phyloP scores from a whole-genome alignment of 2,113 vertebrate species.

The Prionailurus bengalensis region DNA sequence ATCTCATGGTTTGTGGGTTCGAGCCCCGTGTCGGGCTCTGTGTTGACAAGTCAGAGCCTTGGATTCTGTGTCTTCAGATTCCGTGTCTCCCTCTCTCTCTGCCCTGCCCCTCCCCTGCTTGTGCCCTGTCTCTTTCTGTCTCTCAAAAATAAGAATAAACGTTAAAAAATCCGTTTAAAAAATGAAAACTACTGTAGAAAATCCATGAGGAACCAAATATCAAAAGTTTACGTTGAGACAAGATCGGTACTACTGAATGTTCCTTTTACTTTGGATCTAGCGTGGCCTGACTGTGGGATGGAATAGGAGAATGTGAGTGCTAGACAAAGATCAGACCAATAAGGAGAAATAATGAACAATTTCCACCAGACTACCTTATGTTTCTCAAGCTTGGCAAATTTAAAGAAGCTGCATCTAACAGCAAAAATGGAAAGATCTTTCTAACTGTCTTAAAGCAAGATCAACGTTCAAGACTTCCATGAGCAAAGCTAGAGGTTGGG shows the following conservation, averaged over 20 bases:
- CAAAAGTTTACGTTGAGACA: neutral
- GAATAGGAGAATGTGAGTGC: neutral
- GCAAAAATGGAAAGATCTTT: neutral
- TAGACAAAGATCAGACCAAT: neutral
- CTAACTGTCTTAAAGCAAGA: neutral
- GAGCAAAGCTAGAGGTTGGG: neutral
- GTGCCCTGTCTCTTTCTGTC: no score
- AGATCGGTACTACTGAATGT: neutral
- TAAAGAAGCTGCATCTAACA: neutral
- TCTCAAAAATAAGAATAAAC: no score
- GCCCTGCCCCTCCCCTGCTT: no score
- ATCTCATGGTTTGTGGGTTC: no score
- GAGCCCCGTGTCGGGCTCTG: no score
- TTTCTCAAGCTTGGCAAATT: neutral
- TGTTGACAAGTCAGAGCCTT: no score
- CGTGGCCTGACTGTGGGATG: neutral
- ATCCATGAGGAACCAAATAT: neutral
- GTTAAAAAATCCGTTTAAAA: neutral
- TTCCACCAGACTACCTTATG: neutral
- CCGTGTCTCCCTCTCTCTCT: no score
- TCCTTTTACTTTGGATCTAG: neutral
- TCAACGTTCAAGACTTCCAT: neutral
- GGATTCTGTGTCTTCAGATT: no score
- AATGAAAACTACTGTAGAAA: neutral
- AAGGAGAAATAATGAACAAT: neutral